Evolutionary conservation across 2,797 vertebrate species (phyloP), one percentile per base, ranked within the genome.

Genomic region (Falco berigora): DNA sequence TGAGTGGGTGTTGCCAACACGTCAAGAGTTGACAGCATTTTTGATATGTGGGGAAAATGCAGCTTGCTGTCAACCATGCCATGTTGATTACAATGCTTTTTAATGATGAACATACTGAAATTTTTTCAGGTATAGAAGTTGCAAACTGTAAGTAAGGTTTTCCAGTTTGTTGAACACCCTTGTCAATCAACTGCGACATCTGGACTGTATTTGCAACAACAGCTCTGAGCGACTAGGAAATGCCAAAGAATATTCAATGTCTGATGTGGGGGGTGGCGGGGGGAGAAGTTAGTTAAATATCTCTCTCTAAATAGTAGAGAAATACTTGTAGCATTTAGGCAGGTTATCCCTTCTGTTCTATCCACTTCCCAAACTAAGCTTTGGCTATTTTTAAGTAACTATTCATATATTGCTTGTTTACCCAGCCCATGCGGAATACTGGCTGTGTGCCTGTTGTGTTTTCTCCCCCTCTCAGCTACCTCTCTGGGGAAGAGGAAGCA

Each of bases 101-200:
- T 58, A 38, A 55, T 40, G 5, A 36, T 71, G 28, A 83, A 5
- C 20, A 36, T 55, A 17, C 18, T 28, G 32, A 21, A 90, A 75
- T 25, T 14, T 59, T 61, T 76, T 38, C 38, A 27, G 9, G 20
- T 85, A 4, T 0, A 23, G 18, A 71, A 77, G 30, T 32, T 90
- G 40, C 38, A 79, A 58, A 63, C 32, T 49, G 23, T 61, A 50
- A 73, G 40, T 55, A 63, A 28, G 23, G 5, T 38, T 75, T 84
- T 77, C 12, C 6, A 42, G 19, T 79, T 84, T 17, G 42, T 36
- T 79, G 28, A 72, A 30, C 6, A 0, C 10, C 63, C 9, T 53
- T 34, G 23, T 67, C 14, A n/a, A 0, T 82, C 23, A 73, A 0
- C 23, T 90, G 25, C 40, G 17, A 0, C 40, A 15, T 63, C n/a